These are phyloP conservation scores for Xiphias gladius DNA, from an alignment of 2,113 vertebrate species.

Conservation along the genomic window DNA sequence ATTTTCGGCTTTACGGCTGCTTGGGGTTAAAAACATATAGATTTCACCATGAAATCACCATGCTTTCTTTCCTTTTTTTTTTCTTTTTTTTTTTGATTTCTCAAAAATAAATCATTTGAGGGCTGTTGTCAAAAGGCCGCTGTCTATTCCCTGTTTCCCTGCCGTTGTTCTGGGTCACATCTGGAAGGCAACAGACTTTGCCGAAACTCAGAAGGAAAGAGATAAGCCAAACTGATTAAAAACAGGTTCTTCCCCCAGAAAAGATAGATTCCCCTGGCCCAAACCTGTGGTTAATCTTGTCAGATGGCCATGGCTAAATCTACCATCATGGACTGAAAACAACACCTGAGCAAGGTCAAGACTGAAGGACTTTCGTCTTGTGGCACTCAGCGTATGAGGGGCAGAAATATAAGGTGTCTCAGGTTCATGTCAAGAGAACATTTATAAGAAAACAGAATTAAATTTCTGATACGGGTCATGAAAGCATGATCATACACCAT, in stretches of 20 bases:
- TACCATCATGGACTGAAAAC: slow-evolving; percentile 1
- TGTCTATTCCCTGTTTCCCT: neutral
- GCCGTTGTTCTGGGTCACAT: slow-evolving; percentile 1
- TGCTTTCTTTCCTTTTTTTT: no score
- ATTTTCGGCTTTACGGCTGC: neutral
- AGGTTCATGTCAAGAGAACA: neutral
- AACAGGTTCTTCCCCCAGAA: neutral
- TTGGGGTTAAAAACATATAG: neutral
- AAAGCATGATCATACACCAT: no score
- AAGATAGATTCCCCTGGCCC: slow-evolving; percentile 1
- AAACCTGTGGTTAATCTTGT: slow-evolving; percentile 41
- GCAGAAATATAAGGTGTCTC: neutral
- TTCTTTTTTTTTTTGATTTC: neutral
- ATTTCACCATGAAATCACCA: neutral
- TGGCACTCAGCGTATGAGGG: neutral
- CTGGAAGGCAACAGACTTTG: slow-evolving; percentile 33
- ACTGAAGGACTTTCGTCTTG: neutral
- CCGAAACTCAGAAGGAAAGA: slow-evolving; percentile 28
- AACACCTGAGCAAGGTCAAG: neutral
- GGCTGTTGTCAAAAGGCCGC: neutral
- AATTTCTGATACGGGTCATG: no score
- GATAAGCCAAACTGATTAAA: slow-evolving; percentile 50
- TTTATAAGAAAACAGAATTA: no score
- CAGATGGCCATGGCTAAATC: neutral
- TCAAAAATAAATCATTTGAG: neutral